Base-by-base conservation (phyloP, 2,797 vertebrate species). In the Karalla daura region DNA sequence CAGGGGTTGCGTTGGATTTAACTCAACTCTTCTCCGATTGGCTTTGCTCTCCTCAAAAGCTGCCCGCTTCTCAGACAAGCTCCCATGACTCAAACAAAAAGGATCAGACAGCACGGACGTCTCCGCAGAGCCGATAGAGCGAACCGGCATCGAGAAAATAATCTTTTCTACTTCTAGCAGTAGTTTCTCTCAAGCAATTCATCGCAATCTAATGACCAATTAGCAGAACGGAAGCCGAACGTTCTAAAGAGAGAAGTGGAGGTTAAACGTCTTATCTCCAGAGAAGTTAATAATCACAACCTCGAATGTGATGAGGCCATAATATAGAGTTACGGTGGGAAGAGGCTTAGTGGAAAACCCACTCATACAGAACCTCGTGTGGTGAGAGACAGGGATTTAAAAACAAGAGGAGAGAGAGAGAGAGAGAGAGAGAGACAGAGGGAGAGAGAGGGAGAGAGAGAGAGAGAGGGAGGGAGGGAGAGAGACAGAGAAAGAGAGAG, bases 221-320 rank as follows among this genome's bases (percentile, higher is more conserved):
- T 88, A 86, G 50, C 27, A 27, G 43, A 50, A 80, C 62, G 56
- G 69, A 62, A 70, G 68, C 47, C 43, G 72, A 77, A 46, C 60
- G 45, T 58, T 63, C 44, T 55, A 17, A 49, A 55, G 43, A 78
- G 25, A 74, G 56, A 51, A 62, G 45, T 41, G 45, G 46, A 84
- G 56, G 70, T 68, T 74, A 70, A 72, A 85, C 67, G 55, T 59
- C 60, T 53, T 28, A 47, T 84, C 74, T 76, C 36, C 32, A 15
- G 41, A 60, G 58, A 72, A 72, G 71, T 71, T 74, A 80, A 87
- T 87, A 83, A 85, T 80, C 76, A 65, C 58, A 78, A 32, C 43
- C 60, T 58, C 46, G 27, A 78, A 63, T 63, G 50, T 71, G 77
- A 80, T 78, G 71, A 78, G 61, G 52, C 64, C 61, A 52, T 78